Conservation (phyloP, 2,113 vertebrate genomes). For the Nannobrachium achirus region DNA sequence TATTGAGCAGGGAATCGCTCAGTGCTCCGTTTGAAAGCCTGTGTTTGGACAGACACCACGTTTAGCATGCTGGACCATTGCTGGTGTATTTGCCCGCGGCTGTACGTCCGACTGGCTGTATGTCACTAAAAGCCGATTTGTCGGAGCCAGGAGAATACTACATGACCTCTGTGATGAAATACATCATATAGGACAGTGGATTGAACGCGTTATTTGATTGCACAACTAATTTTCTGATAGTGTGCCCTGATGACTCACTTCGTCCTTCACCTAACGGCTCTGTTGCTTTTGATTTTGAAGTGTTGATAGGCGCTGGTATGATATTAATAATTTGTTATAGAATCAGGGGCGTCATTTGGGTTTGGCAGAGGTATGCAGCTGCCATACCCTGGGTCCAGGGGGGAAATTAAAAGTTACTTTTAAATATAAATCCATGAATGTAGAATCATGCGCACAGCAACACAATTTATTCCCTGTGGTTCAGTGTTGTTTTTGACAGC, state of each 20-base stretch:
- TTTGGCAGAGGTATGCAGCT: no score
- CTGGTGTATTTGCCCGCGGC: neutral
- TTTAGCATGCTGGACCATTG: neutral
- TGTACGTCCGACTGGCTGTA: neutral
- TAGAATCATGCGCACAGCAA: no score
- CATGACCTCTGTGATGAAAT: neutral
- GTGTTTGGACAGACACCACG: neutral
- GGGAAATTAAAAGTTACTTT: no score
- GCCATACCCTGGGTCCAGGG: no score
- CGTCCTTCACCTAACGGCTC: neutral
- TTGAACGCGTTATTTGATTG: slow-evolving; percentile 2
- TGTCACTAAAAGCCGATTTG: slow-evolving; percentile 1
- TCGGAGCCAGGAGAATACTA: neutral
- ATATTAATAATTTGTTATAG: no score
- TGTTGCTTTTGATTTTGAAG: neutral
- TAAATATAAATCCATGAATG: no score
- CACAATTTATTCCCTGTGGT: no score
- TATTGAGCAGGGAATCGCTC: no score
- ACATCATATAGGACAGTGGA: neutral
- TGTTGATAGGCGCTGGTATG: no score
- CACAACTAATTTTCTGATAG: slow-evolving; percentile 22
- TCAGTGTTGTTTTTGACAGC: no score
- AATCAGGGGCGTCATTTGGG: no score
- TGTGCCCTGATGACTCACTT: neutral
- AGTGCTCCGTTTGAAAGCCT: neutral